Conservation (phyloP, 1,140 invertebrate genomes). For the Steinernema khuongi region DNA sequence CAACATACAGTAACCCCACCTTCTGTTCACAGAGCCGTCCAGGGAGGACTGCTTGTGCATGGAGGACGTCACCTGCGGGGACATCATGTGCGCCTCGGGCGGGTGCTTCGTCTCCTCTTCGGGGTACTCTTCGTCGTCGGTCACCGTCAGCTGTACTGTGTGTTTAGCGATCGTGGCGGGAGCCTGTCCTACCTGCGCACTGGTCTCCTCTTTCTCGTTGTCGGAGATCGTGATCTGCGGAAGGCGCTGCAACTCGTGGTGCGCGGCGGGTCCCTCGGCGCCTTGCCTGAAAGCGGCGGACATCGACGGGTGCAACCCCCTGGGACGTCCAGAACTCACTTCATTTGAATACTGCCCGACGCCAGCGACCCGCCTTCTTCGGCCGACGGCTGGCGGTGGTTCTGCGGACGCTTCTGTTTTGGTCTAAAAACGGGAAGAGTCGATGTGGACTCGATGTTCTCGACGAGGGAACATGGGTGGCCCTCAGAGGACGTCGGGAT, state of each 20-base stretch:
- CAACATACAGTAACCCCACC: no score
- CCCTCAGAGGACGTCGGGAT: no score
- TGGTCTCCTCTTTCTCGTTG: conserved; percentile 39
- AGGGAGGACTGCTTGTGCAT: neutral
- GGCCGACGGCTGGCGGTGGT: neutral
- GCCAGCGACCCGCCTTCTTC: conserved; percentile 2
- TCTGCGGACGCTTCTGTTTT: neutral
- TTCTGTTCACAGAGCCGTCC: neutral
- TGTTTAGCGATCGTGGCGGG: neutral
- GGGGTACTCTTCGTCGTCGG: conserved; percentile 48
- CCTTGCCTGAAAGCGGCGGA: neutral
- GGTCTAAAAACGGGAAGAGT: conserved; percentile 5
- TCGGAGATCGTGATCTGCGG: conserved; percentile 17
- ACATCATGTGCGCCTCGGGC: neutral
- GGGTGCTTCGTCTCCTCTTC: conserved; percentile 25
- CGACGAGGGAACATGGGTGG: no score
- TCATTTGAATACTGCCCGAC: conserved; percentile 12
- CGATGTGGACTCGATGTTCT: no score
- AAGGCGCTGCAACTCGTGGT: neutral
- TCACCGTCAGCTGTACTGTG: conserved; percentile 36
- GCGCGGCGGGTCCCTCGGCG: neutral
- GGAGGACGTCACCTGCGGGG: neutral
- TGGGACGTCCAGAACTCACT: neutral
- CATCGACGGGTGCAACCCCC: neutral
- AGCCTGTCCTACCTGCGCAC: conserved; percentile 22